These are phyloP conservation scores for Drosophila neonasuta DNA, from an alignment of 2,888 invertebrate genomes.

Conservation along the genomic window DNA sequence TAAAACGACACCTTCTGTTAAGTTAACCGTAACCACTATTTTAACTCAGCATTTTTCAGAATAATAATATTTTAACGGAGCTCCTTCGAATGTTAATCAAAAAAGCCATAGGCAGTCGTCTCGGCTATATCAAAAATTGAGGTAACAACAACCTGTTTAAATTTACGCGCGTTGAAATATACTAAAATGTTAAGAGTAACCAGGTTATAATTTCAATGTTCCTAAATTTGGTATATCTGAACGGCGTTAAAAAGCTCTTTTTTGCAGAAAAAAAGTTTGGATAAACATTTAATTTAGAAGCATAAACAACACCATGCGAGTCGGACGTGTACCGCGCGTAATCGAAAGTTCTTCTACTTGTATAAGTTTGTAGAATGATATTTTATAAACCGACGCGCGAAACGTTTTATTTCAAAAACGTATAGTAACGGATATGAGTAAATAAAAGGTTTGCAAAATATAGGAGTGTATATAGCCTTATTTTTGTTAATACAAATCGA, in stretches of 20 bases:
- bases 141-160: too few relatives aligned
- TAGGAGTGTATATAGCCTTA: neutral
- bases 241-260: neutral
- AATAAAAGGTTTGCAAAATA: slow-evolving; percentile 11
- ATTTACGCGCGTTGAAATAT: too few relatives aligned
- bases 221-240: too few relatives aligned
- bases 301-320: slow-evolving; percentile 37
- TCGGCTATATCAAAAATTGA: too few relatives aligned
- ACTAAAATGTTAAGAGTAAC: too few relatives aligned
- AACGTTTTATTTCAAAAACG: slow-evolving; percentile 15
- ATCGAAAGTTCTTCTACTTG: slow-evolving; percentile 4
- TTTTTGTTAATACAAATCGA: slow-evolving; percentile 9
- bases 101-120: too few relatives aligned
- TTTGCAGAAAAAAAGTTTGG: slow-evolving; percentile 9
- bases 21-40: too few relatives aligned
- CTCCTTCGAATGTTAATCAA: too few relatives aligned
- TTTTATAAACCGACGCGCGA: slow-evolving; percentile 3
- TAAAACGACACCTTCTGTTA: neutral
- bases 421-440: slow-evolving; percentile 5
- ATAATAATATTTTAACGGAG: too few relatives aligned
- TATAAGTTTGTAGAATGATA: slow-evolving; percentile 10
- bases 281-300: slow-evolving; percentile 39
- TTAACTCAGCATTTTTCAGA: too few relatives aligned
- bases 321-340: slow-evolving; percentile 39
- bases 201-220: too few relatives aligned